Evolutionary conservation across 2,888 invertebrate genomes (phyloP).

Genomic region (Tipula helvola): DNA sequence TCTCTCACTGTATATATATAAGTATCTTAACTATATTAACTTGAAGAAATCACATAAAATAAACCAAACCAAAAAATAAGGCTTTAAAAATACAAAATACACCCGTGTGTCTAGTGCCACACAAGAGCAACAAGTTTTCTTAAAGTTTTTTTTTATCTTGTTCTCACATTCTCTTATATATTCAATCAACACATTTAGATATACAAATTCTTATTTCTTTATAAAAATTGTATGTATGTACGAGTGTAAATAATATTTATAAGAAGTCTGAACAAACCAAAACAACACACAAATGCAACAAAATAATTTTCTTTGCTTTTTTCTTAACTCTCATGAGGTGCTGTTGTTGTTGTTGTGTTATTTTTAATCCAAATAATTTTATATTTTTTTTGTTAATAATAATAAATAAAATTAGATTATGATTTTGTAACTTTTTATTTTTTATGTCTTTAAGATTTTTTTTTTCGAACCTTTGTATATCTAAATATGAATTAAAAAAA

Average conservation of each 20-base stretch:
- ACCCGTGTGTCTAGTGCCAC: slow-evolving; percentile 6
- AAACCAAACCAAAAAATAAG: neutral
- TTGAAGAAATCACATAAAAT: neutral
- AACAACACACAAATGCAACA: neutral
- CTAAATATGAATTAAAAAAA: neutral
- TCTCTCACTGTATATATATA: neutral
- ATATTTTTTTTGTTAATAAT: neutral
- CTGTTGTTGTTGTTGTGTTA: neutral
- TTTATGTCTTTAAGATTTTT: neutral
- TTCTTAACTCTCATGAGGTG: neutral
- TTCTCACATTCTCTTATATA: neutral
- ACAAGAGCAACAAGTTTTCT: slow-evolving; percentile 5
- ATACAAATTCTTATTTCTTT: neutral
- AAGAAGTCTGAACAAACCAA: neutral
- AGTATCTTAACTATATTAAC: neutral
- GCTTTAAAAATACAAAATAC: neutral
- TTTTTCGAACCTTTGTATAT: neutral
- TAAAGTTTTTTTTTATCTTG: neutral
- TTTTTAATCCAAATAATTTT: neutral
- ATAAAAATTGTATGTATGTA: neutral
- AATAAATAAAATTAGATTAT: neutral
- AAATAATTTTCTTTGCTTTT: neutral
- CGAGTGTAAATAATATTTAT: neutral
- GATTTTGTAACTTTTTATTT: neutral
- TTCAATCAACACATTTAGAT: neutral